Evolutionary conservation across 1,140 invertebrate genomes (phyloP), one percentile per base, ranked within the genome.

Genomic region (Euwallacea fornicatus): DNA sequence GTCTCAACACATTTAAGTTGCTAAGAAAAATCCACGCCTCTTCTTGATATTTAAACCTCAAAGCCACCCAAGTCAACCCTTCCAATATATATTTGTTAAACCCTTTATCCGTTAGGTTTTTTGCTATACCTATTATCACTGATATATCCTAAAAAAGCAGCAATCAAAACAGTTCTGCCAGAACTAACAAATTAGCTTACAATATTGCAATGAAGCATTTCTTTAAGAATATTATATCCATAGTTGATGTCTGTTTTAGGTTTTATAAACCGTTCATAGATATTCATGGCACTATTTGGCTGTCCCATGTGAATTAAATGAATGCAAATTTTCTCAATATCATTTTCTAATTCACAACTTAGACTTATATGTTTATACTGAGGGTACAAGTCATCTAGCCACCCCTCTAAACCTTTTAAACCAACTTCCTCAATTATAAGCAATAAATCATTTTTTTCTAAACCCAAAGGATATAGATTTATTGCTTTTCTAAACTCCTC

Each of bases 261-360:
- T 56, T 61, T 53, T 53, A 76, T 41, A 66, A 77, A 77, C 33
- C 59, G 41, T 53, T 71, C 21, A 69, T 76, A 77, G 55, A 77
- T 75, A 21, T 53, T 58, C 42, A 77, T 63, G n/a, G 78, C 77
- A n/a, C 74, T 65, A 33, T 73, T 66, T 8, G 73, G 66, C 41
- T 75, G 63, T 16, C 53, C 50, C 65, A 75, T 75, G 66, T 79
- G 72, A 50, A 78, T 71, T 10, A 80, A 69, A 71, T 76, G 63
- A 7, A 76, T 64, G 65, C 77, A 80, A n/a, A 78, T 43, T 47
- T 69, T 69, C 50, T 78, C 66, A 9, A 80, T 54, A 46, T 74
- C 42, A 42, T 53, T 66, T 47, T 66, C 56, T 69, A 74, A 69
- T 58, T 66, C 55, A 53, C 67, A 59, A 33, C 63, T 65, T 10